Evolutionary conservation across 2,797 vertebrate genomes (phyloP).

Genomic region (Macropodus opercularis): DNA sequence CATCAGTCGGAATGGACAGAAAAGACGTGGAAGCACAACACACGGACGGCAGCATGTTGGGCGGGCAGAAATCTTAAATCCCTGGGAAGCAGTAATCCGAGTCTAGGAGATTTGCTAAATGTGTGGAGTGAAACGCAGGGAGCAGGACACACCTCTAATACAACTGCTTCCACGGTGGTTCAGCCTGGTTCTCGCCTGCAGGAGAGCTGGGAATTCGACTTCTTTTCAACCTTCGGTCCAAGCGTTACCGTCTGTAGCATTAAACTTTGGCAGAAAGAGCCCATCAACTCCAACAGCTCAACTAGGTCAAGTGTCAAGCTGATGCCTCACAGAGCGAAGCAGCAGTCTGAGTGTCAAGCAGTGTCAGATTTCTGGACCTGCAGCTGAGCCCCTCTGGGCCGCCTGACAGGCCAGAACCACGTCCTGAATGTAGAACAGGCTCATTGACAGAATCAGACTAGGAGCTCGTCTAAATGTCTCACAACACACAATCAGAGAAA

Average conservation of each 20-base stretch:
- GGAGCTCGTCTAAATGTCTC: neutral
- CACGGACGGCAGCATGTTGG: constrained; percentile 66
- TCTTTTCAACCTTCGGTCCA: no score
- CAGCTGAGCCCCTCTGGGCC: neutral
- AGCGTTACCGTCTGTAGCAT: no score
- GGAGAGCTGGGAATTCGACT: no score
- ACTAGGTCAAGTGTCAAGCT: neutral
- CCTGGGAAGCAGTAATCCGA: constrained; percentile 85
- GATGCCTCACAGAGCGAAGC: neutral
- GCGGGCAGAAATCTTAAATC: constrained; percentile 85
- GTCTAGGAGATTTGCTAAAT: constrained; percentile 85
- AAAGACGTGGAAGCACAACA: constrained; percentile 26
- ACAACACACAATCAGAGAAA: no score
- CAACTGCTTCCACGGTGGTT: no score
- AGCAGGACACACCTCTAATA: no score
- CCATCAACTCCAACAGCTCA: neutral
- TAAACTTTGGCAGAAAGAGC: no score
- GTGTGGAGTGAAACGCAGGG: constrained; percentile 53
- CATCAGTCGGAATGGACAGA: constrained; percentile 14
- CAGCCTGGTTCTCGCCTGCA: no score
- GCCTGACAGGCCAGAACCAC: constrained; percentile 7
- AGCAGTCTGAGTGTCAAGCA: constrained; percentile 18
- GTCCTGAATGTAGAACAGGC: constrained; percentile 21
- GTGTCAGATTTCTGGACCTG: constrained; percentile 17
- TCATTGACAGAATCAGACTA: constrained; percentile 5